Conservation (phyloP, 2,797 vertebrate species). For the Dermochelys coriacea region DNA sequence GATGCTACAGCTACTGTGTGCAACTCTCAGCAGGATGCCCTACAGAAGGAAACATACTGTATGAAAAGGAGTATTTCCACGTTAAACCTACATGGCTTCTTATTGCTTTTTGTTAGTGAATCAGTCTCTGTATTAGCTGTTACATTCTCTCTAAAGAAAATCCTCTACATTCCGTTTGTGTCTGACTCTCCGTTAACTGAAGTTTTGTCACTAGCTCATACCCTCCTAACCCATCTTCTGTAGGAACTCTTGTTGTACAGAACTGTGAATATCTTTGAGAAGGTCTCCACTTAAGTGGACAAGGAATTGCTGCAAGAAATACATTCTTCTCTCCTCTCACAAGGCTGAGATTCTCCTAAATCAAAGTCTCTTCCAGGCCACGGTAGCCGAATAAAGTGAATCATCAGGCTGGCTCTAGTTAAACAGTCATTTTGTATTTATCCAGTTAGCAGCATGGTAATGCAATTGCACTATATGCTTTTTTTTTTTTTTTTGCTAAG, state of each 20-base stretch:
- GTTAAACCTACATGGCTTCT: neutral
- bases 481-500: constrained; percentile 26
- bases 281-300: neutral
- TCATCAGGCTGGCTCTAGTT: neutral
- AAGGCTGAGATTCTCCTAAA: neutral
- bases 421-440: neutral
- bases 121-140: neutral
- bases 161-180: neutral
- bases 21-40: neutral
- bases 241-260: neutral
- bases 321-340: neutral
- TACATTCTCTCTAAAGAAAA: neutral
- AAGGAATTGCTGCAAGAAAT: neutral
- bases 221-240: neutral
- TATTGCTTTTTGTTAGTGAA: neutral
- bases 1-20: neutral
- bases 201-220: neutral
- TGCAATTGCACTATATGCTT: neutral
- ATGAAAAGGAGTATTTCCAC: neutral
- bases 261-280: neutral
- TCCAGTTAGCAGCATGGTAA: neutral
- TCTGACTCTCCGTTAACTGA: neutral
- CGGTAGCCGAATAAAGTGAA: neutral
- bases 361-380: neutral
- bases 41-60: neutral